Evolutionary conservation across 1,140 invertebrate genomes (phyloP), one percentile per base, ranked within the genome.

Genomic region (Brachionus sp.): DNA sequence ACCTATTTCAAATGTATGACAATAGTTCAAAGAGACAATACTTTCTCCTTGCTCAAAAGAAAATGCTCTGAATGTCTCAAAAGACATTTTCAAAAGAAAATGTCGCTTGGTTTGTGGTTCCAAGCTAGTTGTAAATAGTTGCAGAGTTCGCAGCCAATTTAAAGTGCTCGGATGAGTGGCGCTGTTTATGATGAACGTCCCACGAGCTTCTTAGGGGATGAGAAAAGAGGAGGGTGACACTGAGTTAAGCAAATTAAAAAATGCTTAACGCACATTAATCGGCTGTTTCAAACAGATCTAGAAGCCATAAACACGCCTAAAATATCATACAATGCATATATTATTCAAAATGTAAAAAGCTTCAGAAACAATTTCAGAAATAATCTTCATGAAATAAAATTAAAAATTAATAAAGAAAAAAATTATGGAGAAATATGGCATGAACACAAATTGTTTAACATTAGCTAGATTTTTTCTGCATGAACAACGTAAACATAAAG

Each of bases 401-500:
- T 3, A n/a, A 13, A 0, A 16, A 16, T 50, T 50, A 13, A 50
- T 13, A 16, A 50, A 50, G 12, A 50, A 50, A 50, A 5, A 16
- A n/a, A n/a, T n/a, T n/a, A 80, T 80, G 77, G 77, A 80, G 57
- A 80, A 80, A 50, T 80, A 62, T 62, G 80, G 80, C 5, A 83
- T 83, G 82, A 70, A 75, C n/a, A 83, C 95, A 0, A 93, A 98
- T 87, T 94, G 93, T 85, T 95, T 99, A 92, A 99, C 97, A 23
- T 88, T 99, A 83, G 98, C 96, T 6, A 91, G 97, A 64, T 99
- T 94, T 90, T 94, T 99, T 50, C 90, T 99, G 37, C 92, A 93
- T 2, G 94, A 98, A 87, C 97, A 99, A 89, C 91, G 93, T 77
- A 95, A 94, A 84, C 87, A 86, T 93, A 94, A 70, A 85, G 89